Evolutionary conservation across 2,888 invertebrate genomes (phyloP).

Genomic region (Ophioninae sp.): DNA sequence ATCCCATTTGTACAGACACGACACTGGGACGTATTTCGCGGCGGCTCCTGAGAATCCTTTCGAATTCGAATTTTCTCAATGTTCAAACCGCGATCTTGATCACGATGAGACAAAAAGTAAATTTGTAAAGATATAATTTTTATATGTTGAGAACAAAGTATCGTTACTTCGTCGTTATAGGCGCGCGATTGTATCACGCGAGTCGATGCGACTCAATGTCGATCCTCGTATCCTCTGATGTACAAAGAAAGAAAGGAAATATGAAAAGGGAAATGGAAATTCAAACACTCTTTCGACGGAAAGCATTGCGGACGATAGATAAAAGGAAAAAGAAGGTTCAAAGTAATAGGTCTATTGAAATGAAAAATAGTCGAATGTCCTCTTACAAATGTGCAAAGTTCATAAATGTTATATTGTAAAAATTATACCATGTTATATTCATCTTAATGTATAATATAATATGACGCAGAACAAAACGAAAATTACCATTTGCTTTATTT

Average conservation of each 20-base stretch:
- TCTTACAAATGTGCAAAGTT: slow-evolving; percentile 72
- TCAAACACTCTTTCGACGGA: slow-evolving; percentile 50
- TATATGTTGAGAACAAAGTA: slow-evolving; percentile 21
- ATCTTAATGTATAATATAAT: slow-evolving; percentile 66
- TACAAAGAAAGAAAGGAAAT: slow-evolving; percentile 30
- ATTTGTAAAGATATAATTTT: slow-evolving; percentile 14
- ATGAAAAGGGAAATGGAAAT: neutral
- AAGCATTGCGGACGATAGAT: slow-evolving; percentile 60
- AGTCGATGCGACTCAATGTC: slow-evolving; percentile 47
- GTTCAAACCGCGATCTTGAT: slow-evolving; percentile 13
- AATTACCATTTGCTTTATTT: slow-evolving; percentile 17
- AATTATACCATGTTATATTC: slow-evolving; percentile 68
- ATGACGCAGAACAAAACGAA: slow-evolving; percentile 58
- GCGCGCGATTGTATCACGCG: slow-evolving; percentile 37
- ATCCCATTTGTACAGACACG: slow-evolving; percentile 70
- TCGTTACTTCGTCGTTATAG: slow-evolving; percentile 55
- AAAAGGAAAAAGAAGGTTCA: slow-evolving; percentile 31
- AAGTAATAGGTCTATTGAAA: slow-evolving; percentile 63
- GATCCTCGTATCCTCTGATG: slow-evolving; percentile 13
- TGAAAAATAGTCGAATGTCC: slow-evolving; percentile 62
- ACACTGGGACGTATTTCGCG: slow-evolving; percentile 55
- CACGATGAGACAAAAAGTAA: slow-evolving; percentile 12
- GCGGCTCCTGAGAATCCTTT: slow-evolving; percentile 48
- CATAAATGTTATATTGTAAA: slow-evolving; percentile 70
- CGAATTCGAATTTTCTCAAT: slow-evolving; percentile 21